Percentiles rank a stretch among this genome's conserved stretches.
Evolutionary conservation across 2,888 invertebrate species (phyloP).

Genomic region (Drosophila barbarae): DNA sequence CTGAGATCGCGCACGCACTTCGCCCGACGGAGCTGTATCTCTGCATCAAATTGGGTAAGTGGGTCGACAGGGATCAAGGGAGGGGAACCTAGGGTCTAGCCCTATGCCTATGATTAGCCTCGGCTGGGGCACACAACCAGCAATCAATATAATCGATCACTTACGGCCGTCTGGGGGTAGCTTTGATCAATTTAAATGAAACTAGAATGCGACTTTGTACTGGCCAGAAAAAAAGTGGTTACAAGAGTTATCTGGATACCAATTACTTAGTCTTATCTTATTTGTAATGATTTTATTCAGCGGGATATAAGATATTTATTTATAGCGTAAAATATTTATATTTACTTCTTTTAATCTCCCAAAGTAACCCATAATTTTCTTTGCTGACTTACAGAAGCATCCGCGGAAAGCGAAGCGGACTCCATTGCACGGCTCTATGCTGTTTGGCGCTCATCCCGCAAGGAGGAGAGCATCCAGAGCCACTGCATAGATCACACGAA

Average conservation of each 20-base stretch:
- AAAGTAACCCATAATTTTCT: background rate
- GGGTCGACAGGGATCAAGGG: slow-evolving; percentile 40
- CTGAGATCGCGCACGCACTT: slow-evolving; percentile 82
- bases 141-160: slow-evolving; percentile 34
- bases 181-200: slow-evolving; percentile 21
- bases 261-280: background rate
- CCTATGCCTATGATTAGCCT: slow-evolving; percentile 20
- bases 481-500: slow-evolving; percentile 76
- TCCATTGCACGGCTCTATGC: slow-evolving; percentile 68
- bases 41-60: slow-evolving; percentile 81
- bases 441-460: slow-evolving; percentile 75
- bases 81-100: slow-evolving; percentile 2
- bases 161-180: slow-evolving; percentile 20
- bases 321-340: background rate
- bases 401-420: slow-evolving; percentile 41
- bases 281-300: background rate
- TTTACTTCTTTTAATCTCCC: background rate
- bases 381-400: slow-evolving; percentile 20
- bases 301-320: background rate
- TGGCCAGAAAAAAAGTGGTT: background rate
- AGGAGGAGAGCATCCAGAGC: slow-evolving; percentile 67
- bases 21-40: slow-evolving; percentile 84
- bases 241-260: background rate
- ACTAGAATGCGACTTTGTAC: slow-evolving; percentile 10
- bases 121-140: slow-evolving; percentile 8